Evolutionary conservation across 2,888 invertebrate species (phyloP), one percentile per base, ranked within the genome.

Genomic region (Chaetogeoica ovagalla): DNA sequence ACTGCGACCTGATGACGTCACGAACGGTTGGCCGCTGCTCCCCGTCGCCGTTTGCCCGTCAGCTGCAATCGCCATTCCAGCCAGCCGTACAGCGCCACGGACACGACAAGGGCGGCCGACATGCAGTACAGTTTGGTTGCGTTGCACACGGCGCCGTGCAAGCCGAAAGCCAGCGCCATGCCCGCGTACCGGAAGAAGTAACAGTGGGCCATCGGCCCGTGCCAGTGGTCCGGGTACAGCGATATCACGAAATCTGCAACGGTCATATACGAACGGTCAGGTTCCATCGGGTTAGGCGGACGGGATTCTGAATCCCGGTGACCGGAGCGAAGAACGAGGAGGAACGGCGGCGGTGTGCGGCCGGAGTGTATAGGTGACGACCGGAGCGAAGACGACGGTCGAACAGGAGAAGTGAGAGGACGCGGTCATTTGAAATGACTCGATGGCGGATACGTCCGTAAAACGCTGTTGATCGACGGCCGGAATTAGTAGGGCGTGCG

Each of bases 111-210:
- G 81, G 88, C 87, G 59, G 86, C 86, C 6, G 88, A 88, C 77
- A 90, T 85, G 19, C 86, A 84, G 84, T 88, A 88, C 48, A 88
- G 84, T 83, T 89, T 88, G 82, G 86, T 83, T 85, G 86, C 86
- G 83, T 87, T 88, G 84, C 90, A 90, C 0, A 90, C 88, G 30
- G 89, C 85, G 0, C 89, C 88, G n/a, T 90, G 90, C 5, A 90
- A 88, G 3, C 89, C 89, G 2, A 90, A 89, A 2, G 89, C 88
- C 60, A 90, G 84, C 0, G 90, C 88, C 48, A 91, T 85, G 0
- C 90, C 89, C 84, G 90, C 87, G 81, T 89, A 90, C 2, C 90
- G 89, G 83, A 90, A 87, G 81, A 89, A 87, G 71, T 87, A 85
- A 72, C 87, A 86, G 52, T 86, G 86, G 11, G 87, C 86, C 74